Base-by-base conservation (phyloP, 2,113 vertebrate genomes). In the Himantopus leucocephalus region DNA sequence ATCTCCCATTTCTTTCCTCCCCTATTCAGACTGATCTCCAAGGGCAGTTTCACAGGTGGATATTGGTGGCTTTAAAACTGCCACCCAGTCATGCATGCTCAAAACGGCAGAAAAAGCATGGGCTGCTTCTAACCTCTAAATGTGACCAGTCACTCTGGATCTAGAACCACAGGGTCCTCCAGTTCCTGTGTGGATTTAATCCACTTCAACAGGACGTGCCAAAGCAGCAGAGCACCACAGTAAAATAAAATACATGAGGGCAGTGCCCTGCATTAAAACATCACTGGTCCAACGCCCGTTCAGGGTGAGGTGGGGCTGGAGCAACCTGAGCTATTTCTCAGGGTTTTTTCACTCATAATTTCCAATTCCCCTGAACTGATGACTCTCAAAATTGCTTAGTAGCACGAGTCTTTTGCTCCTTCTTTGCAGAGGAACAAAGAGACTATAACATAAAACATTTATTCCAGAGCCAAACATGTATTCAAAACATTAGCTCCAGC, bases 401-500 rank as follows among this genome's bases (percentile, higher is more conserved):
- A 78, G 47, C 30, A 17, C 5, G 29, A 86, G 60, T 37, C 74
- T 79, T 62, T 23, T 58, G 37, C 39, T 88, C 24, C 20, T 58
- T 76, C 72, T 88, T 74, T 72, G 56, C 82, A 58, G 59, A 80
- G 55, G 45, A 81, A 84, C 79, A 92, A 80, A 29, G 30, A 88
- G 63, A 71, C 73, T 70, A 24, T 82, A 84, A 94, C 64, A 90
- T 55, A 86, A 94, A 91, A 91, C 85, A 90, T 91, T 94, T 91
- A 95, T 91, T 94, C 64, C 83, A 68, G 76, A 94, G 83, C 60
- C 91, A 94, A 97, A 96, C 63, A 22, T 17, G 64, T 75, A 96
- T 92, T 93, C 95, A 94, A 97, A 97, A 95, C 92, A 92, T 92
- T 86, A 80, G 89, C 88, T 96, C 86, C 73, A 89, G 92, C 91